Conservation (phyloP, 37 sponge, comb jelly and placozoan species). For the Diacarnus erythraeanus region DNA sequence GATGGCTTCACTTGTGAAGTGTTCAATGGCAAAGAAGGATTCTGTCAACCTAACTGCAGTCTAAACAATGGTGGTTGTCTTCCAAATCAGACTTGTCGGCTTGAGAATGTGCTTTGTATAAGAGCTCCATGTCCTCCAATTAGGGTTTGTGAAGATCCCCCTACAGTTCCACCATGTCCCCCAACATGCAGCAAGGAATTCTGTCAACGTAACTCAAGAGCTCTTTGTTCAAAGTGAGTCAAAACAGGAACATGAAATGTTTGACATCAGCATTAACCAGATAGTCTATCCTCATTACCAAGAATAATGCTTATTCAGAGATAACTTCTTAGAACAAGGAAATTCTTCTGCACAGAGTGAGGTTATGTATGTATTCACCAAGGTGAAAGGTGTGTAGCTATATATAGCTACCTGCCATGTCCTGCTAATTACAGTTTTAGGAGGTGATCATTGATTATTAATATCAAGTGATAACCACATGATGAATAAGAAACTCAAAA, state of each 20-base stretch:
- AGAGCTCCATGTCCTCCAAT: slow-evolving; percentile 1
- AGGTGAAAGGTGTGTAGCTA: too few relatives aligned
- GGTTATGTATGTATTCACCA: too few relatives aligned
- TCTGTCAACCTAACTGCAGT: slow-evolving; percentile 19
- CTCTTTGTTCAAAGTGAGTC: slow-evolving; percentile 25
- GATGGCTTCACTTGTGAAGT: slow-evolving; percentile 21
- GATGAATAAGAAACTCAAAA: too few relatives aligned
- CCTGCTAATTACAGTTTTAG: too few relatives aligned
- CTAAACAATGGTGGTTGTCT: slow-evolving; percentile 39
- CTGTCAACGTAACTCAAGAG: slow-evolving; percentile 6
- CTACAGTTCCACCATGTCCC: slow-evolving; percentile 12
- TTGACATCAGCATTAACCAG: neutral
- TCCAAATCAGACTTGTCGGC: slow-evolving; percentile 1
- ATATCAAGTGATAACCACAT: too few relatives aligned
- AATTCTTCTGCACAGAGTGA: too few relatives aligned
- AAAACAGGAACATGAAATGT: neutral
- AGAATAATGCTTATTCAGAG: too few relatives aligned
- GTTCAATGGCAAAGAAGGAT: slow-evolving; percentile 1
- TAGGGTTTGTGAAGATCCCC: neutral
- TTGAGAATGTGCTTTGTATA: slow-evolving; percentile 12
- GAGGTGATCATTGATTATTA: too few relatives aligned
- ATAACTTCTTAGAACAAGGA: too few relatives aligned
- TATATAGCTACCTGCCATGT: too few relatives aligned
- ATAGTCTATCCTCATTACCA: neutral
- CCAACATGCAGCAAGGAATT: slow-evolving; percentile 30